Evolutionary conservation across 2,888 invertebrate genomes (phyloP).

Genomic region (Eupithecia inturbata): DNA sequence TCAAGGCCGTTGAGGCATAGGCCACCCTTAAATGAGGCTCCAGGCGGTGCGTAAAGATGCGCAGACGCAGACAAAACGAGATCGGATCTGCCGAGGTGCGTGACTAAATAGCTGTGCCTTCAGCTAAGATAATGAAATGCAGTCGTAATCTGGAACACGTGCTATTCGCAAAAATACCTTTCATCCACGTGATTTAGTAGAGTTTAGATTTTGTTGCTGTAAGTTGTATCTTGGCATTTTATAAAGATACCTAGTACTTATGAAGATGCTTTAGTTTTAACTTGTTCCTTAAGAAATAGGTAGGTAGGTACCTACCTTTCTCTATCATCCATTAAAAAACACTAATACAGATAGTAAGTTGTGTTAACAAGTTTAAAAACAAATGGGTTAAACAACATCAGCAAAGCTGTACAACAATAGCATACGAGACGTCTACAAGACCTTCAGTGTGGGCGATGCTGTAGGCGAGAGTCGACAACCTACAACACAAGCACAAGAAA

Average conservation of each 20-base stretch:
- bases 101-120: slow-evolving; percentile 30
- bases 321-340: neutral
- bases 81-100: slow-evolving; percentile 27
- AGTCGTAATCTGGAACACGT: slow-evolving; percentile 25
- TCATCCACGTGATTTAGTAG: neutral
- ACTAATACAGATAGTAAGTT: neutral
- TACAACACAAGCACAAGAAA: slow-evolving; percentile 8
- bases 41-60: slow-evolving; percentile 37
- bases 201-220: neutral
- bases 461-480: slow-evolving; percentile 34
- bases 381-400: neutral
- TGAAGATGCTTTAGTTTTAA: neutral
- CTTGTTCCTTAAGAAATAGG: neutral
- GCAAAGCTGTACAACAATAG: slow-evolving; percentile 9
- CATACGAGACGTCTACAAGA: slow-evolving; percentile 25
- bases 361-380: neutral
- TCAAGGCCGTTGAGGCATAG: too few relatives aligned
- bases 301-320: too few relatives aligned
- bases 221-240: neutral
- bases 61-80: slow-evolving; percentile 40
- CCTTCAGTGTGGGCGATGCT: slow-evolving; percentile 32
- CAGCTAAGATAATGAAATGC: slow-evolving; percentile 8
- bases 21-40: slow-evolving; percentile 27
- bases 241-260: neutral
- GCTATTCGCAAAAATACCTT: slow-evolving; percentile 19